These are phyloP conservation scores for Bufo bufo DNA, from an alignment of 2,113 vertebrate species.

Conservation along the genomic window DNA sequence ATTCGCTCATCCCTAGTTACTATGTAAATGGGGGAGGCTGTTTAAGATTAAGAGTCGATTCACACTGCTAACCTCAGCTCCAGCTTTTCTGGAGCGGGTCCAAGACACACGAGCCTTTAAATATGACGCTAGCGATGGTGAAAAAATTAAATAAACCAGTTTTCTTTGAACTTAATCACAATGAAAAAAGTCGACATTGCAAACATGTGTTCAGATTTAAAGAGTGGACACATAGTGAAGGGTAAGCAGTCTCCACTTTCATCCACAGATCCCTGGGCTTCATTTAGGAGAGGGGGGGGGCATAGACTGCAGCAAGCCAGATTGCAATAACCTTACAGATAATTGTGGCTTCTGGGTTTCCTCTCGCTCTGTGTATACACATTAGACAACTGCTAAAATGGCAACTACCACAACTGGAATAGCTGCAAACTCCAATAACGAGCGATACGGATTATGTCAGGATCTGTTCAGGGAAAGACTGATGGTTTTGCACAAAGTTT, in stretches of 20 bases:
- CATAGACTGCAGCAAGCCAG: not conserved
- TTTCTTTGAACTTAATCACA: slow-evolving; percentile 8
- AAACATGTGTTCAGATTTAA: slow-evolving; percentile 5
- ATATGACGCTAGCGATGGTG: not conserved
- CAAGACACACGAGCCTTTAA: not conserved
- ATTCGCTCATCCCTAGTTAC: no score
- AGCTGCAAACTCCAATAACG: no score
- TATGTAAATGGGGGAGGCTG: not conserved
- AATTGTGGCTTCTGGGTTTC: no score
- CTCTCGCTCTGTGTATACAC: no score
- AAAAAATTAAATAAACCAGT: not conserved
- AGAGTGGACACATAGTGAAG: not conserved
- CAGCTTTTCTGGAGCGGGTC: not conserved
- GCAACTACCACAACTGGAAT: no score
- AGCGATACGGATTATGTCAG: no score
- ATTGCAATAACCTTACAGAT: no score
- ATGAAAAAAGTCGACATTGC: not conserved
- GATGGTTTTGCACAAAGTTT: no score
- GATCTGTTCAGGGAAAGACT: no score
- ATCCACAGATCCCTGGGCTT: not conserved
- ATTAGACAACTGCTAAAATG: no score
- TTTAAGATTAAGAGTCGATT: not conserved
- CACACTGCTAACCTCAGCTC: not conserved
- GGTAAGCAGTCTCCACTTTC: not conserved
- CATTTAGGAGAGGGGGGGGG: not conserved